These are phyloP conservation scores for Graptemys geographica DNA, from an alignment of 2,797 vertebrate species.

Conservation along the genomic window DNA sequence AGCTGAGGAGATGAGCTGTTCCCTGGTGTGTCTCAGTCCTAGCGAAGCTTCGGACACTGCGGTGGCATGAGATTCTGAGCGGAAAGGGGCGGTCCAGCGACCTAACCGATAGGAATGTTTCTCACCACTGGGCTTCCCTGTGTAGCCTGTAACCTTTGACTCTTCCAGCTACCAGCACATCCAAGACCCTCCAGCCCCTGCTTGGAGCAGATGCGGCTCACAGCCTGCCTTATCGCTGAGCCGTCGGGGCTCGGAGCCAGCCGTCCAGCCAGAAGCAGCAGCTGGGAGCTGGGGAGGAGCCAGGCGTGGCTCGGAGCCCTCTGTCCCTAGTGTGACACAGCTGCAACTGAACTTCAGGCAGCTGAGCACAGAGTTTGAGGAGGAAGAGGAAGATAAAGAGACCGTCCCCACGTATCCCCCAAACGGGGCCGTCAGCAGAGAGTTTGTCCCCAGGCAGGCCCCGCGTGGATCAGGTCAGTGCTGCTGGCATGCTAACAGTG, in stretches of 20 bases:
- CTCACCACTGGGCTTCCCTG: neutral
- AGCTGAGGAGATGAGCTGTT: neutral
- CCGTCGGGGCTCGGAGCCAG: constrained; percentile 77
- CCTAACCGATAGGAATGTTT: neutral
- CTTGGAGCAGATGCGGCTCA: constrained; percentile 46
- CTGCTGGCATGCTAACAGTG: neutral
- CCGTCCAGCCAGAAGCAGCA: constrained; percentile 5
- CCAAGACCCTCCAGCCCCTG: constrained; percentile 14
- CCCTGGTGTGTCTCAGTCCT: neutral
- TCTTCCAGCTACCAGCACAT: constrained; percentile 84
- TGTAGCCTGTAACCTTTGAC: neutral
- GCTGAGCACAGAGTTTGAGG: constrained; percentile 38
- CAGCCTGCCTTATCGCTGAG: constrained; percentile 42
- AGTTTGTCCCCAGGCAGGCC: neutral
- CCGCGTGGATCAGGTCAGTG: constrained; percentile 4
- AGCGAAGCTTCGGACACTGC: neutral
- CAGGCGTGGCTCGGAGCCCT: neutral
- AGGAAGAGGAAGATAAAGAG: constrained; percentile 67
- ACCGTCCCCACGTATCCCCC: fast-evolving
- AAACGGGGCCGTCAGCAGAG: neutral
- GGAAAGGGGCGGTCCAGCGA: neutral
- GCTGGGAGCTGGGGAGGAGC: neutral
- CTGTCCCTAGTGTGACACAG: neutral
- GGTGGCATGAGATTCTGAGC: neutral
- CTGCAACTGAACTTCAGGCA: constrained; percentile 1